Conservation (phyloP, 2,888 invertebrate genomes). For the Hypercompe scribonia region DNA sequence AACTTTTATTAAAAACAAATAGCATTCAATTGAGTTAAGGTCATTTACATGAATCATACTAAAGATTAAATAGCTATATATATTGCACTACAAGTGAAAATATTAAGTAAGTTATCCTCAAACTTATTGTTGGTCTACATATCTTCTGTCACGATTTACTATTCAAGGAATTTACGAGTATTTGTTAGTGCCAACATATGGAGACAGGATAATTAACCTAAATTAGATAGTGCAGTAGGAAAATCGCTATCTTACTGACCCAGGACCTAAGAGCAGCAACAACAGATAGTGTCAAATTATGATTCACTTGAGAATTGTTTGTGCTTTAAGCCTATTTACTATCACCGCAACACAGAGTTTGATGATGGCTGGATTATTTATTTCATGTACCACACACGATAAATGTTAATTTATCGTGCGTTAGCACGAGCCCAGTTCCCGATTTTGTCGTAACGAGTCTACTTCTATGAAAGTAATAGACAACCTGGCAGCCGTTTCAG, state of each 20-base stretch:
- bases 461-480: too few species aligned
- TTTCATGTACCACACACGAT: too few species aligned
- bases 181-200: conserved; percentile 7
- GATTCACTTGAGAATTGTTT: conserved; percentile 35
- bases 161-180: conserved; percentile 12
- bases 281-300: conserved; percentile 68
- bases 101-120: neutral
- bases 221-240: conserved; percentile 62
- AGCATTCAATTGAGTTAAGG: neutral
- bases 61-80: neutral
- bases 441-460: too few species aligned
- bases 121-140: neutral
- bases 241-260: conserved; percentile 68
- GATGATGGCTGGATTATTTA: neutral
- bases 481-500: too few species aligned
- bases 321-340: neutral
- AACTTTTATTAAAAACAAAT: neutral
- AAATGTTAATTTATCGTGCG: too few species aligned
- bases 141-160: neutral
- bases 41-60: neutral
- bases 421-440: too few species aligned
- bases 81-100: neutral
- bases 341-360: neutral
- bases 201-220: conserved; percentile 67
- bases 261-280: conserved; percentile 70